These are phyloP conservation scores for Anolis carolinensis DNA, from an alignment of 2,113 vertebrate genomes.

Conservation along the genomic window DNA sequence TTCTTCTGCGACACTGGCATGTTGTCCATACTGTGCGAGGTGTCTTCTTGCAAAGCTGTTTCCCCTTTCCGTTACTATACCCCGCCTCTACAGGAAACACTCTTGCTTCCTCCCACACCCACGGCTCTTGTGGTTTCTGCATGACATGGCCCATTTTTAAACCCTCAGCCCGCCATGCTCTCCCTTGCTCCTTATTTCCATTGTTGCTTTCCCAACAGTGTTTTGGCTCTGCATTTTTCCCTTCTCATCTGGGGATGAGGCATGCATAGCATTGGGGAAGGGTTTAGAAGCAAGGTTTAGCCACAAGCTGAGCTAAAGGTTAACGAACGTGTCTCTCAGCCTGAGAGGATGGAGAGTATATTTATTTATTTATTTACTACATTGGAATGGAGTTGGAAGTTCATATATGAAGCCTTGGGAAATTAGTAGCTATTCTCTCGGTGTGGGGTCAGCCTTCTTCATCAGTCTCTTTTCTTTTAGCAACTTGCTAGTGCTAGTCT, in stretches of 20 bases:
- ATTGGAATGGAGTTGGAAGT: no score
- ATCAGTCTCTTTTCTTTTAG: background rate
- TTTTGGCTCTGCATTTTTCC: fast-evolving
- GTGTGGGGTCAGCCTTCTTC: background rate
- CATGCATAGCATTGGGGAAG: background rate
- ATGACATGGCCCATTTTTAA: slow-evolving; percentile 23
- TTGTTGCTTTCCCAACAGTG: background rate
- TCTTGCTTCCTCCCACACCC: slow-evolving; percentile 64
- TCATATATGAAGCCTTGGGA: background rate
- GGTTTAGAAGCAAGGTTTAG: background rate
- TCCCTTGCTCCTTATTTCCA: background rate
- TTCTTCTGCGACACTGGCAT: background rate
- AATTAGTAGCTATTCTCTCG: background rate
- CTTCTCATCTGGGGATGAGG: background rate
- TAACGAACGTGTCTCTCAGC: background rate
- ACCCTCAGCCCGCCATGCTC: background rate
- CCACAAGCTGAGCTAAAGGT: background rate
- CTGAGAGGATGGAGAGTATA: background rate
- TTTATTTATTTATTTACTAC: no score
- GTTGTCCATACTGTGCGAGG: background rate
- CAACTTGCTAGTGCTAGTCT: background rate
- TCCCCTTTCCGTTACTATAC: slow-evolving; percentile 52
- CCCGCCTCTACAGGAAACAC: slow-evolving; percentile 53
- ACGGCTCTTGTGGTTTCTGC: slow-evolving; percentile 60
- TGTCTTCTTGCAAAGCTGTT: slow-evolving; percentile 22